Percentiles rank a stretch among this genome's conserved stretches.
Evolutionary conservation across 64 coral and sea anemone species (phyloP).

Genomic region (Actinia tenebrosa): DNA sequence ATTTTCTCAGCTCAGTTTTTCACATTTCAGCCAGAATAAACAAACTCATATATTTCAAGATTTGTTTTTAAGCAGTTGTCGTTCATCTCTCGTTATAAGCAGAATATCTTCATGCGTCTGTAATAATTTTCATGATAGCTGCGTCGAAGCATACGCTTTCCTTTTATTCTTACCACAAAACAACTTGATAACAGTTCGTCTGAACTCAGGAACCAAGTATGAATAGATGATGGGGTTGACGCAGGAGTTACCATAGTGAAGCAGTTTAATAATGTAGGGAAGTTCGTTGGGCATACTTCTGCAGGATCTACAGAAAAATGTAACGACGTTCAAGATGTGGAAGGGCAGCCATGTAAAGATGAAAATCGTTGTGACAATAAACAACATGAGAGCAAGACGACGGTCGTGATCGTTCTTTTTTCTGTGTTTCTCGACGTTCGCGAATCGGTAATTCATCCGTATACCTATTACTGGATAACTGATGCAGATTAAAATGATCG

Average conservation of each 20-base stretch:
- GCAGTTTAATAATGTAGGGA: slow-evolving; percentile 65
- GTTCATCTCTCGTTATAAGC: background rate
- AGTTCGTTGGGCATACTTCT: slow-evolving; percentile 55
- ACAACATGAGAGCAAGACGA: slow-evolving; percentile 69
- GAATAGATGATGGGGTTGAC: slow-evolving; percentile 88
- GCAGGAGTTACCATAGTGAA: slow-evolving; percentile 79
- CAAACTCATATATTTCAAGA: background rate
- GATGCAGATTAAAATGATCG: slow-evolving; percentile 60
- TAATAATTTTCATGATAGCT: background rate
- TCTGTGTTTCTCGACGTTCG: slow-evolving; percentile 46
- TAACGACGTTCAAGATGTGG: slow-evolving; percentile 70
- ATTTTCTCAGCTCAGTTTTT: too few relatives aligned
- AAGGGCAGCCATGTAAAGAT: slow-evolving; percentile 85
- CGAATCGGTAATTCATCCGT: slow-evolving; percentile 80
- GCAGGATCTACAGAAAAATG: slow-evolving; percentile 72
- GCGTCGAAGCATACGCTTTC: background rate
- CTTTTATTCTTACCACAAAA: slow-evolving; percentile 6
- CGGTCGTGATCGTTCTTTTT: slow-evolving; percentile 60
- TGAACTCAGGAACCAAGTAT: slow-evolving; percentile 81
- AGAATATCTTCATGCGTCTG: background rate
- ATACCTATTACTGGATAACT: slow-evolving; percentile 69
- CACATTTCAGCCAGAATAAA: too few relatives aligned
- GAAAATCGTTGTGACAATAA: slow-evolving; percentile 64
- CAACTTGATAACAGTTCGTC: slow-evolving; percentile 44
- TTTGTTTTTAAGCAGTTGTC: background rate